Evolutionary conservation across 2,888 invertebrate species (phyloP).

Genomic region (Eupithecia subumbrata): DNA sequence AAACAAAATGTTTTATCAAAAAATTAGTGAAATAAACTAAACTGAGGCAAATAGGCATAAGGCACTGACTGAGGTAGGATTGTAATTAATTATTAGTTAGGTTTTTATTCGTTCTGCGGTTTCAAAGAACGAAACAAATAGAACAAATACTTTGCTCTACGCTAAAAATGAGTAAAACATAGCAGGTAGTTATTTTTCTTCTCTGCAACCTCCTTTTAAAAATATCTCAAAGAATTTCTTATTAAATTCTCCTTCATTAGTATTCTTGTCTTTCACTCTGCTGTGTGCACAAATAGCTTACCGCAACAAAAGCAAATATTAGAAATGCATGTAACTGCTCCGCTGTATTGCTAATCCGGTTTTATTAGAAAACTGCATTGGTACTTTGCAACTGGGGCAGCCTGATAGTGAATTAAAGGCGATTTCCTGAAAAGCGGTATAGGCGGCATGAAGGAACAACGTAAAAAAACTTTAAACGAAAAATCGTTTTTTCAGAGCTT

Average conservation of each 20-base stretch:
- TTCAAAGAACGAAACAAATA: not conserved
- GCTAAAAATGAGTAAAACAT: not conserved
- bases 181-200: not conserved
- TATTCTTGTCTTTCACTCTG: not conserved
- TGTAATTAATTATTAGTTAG: no score
- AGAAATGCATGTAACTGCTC: conserved; percentile 20
- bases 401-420: conserved; percentile 29
- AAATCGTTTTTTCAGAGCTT: no score
- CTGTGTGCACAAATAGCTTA: not conserved
- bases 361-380: conserved; percentile 37
- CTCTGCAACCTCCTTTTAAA: not conserved
- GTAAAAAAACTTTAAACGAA: no score
- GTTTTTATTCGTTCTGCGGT: not conserved
- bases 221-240: conserved; percentile 1
- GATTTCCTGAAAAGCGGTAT: not conserved
- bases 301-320: conserved; percentile 17
- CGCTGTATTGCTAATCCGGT: conserved; percentile 35
- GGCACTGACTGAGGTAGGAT: no score
- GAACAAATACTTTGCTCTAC: not conserved
- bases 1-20: no score
- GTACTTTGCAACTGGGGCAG: conserved; percentile 40
- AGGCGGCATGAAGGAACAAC: not conserved
- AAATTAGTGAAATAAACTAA: no score
- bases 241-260: not conserved
- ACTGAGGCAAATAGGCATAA: no score